These are phyloP conservation scores for Cryptoblepharus egeriae DNA, from an alignment of 2,797 vertebrate genomes.

Conservation along the genomic window DNA sequence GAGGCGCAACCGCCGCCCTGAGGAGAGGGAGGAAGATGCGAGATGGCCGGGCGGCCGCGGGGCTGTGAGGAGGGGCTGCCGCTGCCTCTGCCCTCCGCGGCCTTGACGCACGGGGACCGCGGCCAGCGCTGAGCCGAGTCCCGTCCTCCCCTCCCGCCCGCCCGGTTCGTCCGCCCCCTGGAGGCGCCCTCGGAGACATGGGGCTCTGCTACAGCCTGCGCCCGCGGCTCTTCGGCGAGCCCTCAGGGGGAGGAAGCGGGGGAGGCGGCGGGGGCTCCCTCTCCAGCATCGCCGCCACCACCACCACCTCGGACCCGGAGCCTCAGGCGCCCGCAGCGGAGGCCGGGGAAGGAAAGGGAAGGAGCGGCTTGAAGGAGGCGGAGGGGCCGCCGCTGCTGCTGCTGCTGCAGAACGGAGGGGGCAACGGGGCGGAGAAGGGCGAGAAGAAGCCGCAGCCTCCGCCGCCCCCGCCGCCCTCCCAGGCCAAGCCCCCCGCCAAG, in stretches of 20 bases:
- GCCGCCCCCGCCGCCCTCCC: background rate
- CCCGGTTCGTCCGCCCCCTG: slow-evolving; percentile 28
- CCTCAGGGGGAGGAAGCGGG: slow-evolving; percentile 60
- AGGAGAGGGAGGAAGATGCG: slow-evolving; percentile 81
- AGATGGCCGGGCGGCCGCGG: slow-evolving; percentile 85
- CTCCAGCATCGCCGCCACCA: slow-evolving; percentile 72
- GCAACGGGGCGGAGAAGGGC: slow-evolving; percentile 57
- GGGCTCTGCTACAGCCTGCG: slow-evolving; percentile 96
- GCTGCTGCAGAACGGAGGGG: slow-evolving; percentile 69
- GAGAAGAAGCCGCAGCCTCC: slow-evolving; percentile 35
- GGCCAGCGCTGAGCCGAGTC: slow-evolving; percentile 59
- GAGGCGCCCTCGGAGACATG: slow-evolving; percentile 79
- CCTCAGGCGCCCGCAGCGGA: slow-evolving; percentile 45
- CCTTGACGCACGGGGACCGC: slow-evolving; percentile 47
- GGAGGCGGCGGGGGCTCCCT: slow-evolving; percentile 82
- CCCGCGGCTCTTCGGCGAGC: slow-evolving; percentile 92
- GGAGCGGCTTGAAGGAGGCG: background rate
- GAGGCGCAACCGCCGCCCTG: slow-evolving; percentile 62
- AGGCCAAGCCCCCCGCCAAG: slow-evolving; percentile 1
- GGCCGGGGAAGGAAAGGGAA: background rate
- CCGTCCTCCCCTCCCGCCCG: background rate
- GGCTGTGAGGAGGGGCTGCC: slow-evolving; percentile 84
- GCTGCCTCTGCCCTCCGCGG: slow-evolving; percentile 75
- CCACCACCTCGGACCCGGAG: slow-evolving; percentile 83
- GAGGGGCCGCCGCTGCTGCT: slow-evolving; percentile 55